Conservation (phyloP, 2,797 vertebrate species). For the Gouania willdenowi region DNA sequence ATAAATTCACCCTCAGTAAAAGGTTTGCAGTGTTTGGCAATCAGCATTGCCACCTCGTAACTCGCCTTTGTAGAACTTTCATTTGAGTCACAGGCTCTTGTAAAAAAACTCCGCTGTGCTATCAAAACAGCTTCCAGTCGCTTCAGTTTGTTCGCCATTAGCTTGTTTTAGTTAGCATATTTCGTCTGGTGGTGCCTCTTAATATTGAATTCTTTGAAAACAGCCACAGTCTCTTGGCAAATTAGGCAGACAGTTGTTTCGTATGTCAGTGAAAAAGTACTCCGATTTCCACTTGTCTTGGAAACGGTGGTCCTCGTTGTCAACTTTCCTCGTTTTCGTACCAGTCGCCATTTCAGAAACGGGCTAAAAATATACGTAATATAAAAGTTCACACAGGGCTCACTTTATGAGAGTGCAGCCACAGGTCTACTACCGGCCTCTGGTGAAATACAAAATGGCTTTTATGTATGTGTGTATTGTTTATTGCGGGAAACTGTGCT, state of each 20-base stretch:
- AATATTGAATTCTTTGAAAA: conserved; percentile 11
- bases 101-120: conserved; percentile 4
- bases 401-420: too few species aligned
- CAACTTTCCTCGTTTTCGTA: conserved; percentile 11
- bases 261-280: conserved; percentile 24
- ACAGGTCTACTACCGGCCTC: too few species aligned
- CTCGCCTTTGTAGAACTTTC: too few species aligned
- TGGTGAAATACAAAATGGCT: too few species aligned
- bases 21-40: too few species aligned
- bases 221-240: conserved; percentile 15
- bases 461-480: too few species aligned
- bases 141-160: neutral
- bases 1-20: too few species aligned
- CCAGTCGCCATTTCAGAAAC: neutral
- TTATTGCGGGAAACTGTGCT: too few species aligned
- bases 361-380: too few species aligned
- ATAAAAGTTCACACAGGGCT: too few species aligned
- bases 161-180: conserved; percentile 9
- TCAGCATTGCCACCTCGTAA: neutral
- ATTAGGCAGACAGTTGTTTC: conserved; percentile 24
- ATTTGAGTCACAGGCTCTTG: conserved; percentile 14
- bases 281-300: conserved; percentile 13
- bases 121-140: neutral
- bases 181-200: conserved; percentile 14
- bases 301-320: too few species aligned